Base-by-base conservation (phyloP, 2,888 invertebrate genomes). In the Deilephila elpenor region DNA sequence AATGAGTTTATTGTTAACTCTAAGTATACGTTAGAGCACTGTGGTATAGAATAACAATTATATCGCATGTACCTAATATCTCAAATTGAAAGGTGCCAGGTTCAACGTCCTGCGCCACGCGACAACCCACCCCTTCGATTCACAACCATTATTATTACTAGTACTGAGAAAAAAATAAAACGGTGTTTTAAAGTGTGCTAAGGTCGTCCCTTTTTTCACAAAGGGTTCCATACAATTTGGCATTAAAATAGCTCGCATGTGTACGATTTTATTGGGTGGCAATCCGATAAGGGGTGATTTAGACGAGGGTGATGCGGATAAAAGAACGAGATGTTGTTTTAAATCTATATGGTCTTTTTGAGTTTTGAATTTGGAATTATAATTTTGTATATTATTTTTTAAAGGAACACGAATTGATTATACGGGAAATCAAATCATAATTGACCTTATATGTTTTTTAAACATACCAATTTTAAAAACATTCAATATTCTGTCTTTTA, bases 31-130 rank as follows among this genome's bases (percentile, higher is more conserved):
- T 51, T 37, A 29, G 56, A 7, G 67, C 34, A 34, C 56, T 19
- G 25, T 20, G 37, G 29, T 34, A 34, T 73, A 34, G 37, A 53
- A 59, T 56, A 59, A 29, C 56, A 73, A 64, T 59, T 53, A 25
- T 73, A 59, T 67, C 64, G 67, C 67, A 73, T 73, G 64, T 67
- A 44, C 25, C 67, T 37, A 59, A 73, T 73, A 64, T 62, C 25
- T 67, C n/a, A 61, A 67, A 29, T 73, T 34, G 78, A 79, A 76
- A 77, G 72, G 29, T 56, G 73, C 75, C 76, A 82, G 80, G 93
- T 91, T 93, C 93, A 93, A 90, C 81, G 93, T 81, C 89, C 93
- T 79, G 78, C 90, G 93, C 92, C 92, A 91, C 91, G 91, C 86
- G 90, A 78, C 70, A 20, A 60, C 17, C 53, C 60, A 80, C 84